Percentiles rank a stretch among this genome's conserved stretches.
Conservation (phyloP, 2,888 invertebrate genomes). For the Drosophila macrospina region DNA sequence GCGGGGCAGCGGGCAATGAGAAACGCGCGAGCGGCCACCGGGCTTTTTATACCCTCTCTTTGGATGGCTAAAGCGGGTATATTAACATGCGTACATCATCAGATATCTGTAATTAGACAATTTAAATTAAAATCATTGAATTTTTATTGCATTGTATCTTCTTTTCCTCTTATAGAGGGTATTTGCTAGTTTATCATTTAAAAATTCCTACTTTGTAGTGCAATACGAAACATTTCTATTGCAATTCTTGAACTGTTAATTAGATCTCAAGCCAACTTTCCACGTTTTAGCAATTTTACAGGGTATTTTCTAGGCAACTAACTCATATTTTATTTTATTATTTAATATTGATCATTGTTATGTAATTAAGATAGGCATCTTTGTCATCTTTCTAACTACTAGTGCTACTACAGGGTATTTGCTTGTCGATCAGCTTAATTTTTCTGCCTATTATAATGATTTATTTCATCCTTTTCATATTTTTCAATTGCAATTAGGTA, state of each 20-base stretch:
- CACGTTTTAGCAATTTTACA: too few species aligned
- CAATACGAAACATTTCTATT: neutral
- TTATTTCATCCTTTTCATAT: neutral
- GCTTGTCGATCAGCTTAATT: neutral
- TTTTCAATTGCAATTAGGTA: neutral
- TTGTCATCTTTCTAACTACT: too few species aligned
- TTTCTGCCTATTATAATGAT: neutral
- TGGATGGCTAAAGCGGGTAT: neutral
- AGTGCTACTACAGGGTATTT: neutral
- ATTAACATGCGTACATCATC: neutral
- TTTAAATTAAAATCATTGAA: too few species aligned
- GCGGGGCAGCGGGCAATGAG: slow-evolving; percentile 31
- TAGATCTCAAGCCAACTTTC: too few species aligned
- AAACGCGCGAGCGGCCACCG: slow-evolving; percentile 32
- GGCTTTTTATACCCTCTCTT: slow-evolving; percentile 51
- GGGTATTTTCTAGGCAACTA: neutral
- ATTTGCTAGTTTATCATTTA: neutral
- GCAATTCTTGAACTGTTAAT: too few species aligned
- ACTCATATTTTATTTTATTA: neutral
- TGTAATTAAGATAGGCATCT: too few species aligned
- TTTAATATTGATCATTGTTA: too few species aligned
- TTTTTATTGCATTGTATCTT: too few species aligned
- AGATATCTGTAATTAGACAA: neutral
- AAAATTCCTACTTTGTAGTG: neutral
- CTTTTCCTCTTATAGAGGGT: too few species aligned